Conservation (phyloP, 2,113 vertebrate genomes). For the Aspidoscelis tigris region DNA sequence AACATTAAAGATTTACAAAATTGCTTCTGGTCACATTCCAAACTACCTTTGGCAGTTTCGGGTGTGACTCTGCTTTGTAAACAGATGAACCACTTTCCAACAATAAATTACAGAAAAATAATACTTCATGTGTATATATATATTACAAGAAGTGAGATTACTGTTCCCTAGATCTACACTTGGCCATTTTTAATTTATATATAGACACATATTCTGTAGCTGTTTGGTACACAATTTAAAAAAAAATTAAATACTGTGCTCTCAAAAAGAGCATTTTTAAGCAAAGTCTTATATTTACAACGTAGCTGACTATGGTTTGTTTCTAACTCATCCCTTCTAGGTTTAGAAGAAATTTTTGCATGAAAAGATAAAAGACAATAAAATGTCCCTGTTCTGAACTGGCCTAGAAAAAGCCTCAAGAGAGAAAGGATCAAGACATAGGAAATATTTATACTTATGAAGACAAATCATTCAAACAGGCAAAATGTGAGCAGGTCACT, state of each 20-base stretch:
- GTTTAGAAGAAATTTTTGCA: conserved; percentile 71
- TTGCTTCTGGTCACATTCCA: conserved; percentile 49
- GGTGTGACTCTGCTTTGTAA: conserved; percentile 20
- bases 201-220: conserved; percentile 67
- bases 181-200: conserved; percentile 44
- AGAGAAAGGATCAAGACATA: conserved; percentile 51
- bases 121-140: conserved; percentile 27
- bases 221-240: conserved; percentile 67
- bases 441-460: conserved; percentile 28
- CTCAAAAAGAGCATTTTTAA: conserved; percentile 74
- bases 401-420: conserved; percentile 62
- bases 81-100: conserved; percentile 29
- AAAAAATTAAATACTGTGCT: conserved; percentile 72
- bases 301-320: conserved; percentile 65
- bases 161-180: conserved; percentile 20
- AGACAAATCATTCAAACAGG: conserved; percentile 27
- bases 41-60: conserved; percentile 62
- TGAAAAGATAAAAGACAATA: conserved; percentile 54
- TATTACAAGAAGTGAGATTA: conserved; percentile 9
- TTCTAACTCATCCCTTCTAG: conserved; percentile 66
- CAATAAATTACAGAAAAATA: conserved; percentile 41
- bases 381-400: conserved; percentile 54
- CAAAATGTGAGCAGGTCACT: conserved; percentile 57
- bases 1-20: conserved; percentile 64
- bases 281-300: conserved; percentile 71